Evolutionary conservation across 2,888 invertebrate genomes (phyloP).

Genomic region (Pachliopta kotzebuea): DNA sequence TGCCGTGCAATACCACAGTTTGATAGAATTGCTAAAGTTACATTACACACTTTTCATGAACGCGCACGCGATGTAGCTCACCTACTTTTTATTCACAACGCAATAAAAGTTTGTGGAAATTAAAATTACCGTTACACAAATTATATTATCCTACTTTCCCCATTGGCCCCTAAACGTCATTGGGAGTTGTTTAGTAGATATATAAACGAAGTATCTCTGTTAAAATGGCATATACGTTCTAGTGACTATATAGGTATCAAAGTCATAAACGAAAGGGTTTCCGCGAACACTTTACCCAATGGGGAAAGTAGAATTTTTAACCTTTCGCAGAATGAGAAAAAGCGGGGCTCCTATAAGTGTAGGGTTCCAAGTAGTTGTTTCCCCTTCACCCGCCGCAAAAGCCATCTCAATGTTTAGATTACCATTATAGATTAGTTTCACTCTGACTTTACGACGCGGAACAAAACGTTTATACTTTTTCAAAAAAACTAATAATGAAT

Average conservation of each 20-base stretch:
- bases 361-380: conserved; percentile 26
- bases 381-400: conserved; percentile 20
- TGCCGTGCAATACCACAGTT: conserved; percentile 38
- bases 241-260: conserved; percentile 2
- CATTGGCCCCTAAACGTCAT: not conserved
- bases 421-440: conserved; percentile 25
- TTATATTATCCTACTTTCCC: conserved; percentile 17
- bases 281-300: conserved; percentile 18
- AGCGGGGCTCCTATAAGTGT: conserved; percentile 21
- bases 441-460: conserved; percentile 8
- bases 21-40: conserved; percentile 40
- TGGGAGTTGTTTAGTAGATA: not conserved
- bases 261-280: conserved; percentile 28
- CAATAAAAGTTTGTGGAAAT: conserved; percentile 31
- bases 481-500: too few species aligned
- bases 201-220: not conserved
- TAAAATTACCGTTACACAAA: conserved; percentile 20
- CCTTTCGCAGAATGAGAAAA: conserved; percentile 28
- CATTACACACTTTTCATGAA: conserved; percentile 39
- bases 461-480: too few species aligned
- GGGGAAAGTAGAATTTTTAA: conserved; percentile 27
- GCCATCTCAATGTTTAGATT: conserved; percentile 29
- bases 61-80: conserved; percentile 37
- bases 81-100: conserved; percentile 33
- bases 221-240: not conserved